Percentiles rank a stretch among this genome's conserved stretches.
Evolutionary conservation across 2,113 vertebrate species (phyloP).

Genomic region (Grammomys dolichurus): DNA sequence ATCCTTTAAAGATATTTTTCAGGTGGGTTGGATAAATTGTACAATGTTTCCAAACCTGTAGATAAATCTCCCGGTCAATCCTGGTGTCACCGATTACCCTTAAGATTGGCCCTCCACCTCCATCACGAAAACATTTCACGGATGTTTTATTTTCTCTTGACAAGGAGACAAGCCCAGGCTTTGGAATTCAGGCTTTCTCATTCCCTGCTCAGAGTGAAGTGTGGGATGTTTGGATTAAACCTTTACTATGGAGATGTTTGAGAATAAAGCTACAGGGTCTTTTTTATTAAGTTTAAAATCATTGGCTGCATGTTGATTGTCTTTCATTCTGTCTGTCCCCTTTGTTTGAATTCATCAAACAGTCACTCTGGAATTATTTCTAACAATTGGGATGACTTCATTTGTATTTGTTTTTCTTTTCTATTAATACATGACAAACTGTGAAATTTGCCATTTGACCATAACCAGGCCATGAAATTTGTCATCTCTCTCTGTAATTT

Average conservation of each 20-base stretch:
- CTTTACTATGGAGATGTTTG: slow-evolving; percentile 76
- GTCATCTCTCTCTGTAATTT: slow-evolving; percentile 79
- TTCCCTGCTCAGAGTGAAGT: slow-evolving; percentile 75
- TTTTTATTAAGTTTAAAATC: slow-evolving; percentile 84
- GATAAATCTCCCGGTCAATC: slow-evolving; percentile 78
- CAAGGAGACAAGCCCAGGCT: slow-evolving; percentile 69
- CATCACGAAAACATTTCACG: slow-evolving; percentile 80
- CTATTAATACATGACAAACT: slow-evolving; percentile 85
- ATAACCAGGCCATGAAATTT: slow-evolving; percentile 81
- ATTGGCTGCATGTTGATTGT: slow-evolving; percentile 65
- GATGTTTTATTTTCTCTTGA: slow-evolving; percentile 82
- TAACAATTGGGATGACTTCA: slow-evolving; percentile 84
- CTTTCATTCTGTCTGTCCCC: slow-evolving; percentile 72
- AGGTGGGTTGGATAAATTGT: slow-evolving; percentile 68
- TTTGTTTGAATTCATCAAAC: slow-evolving; percentile 81
- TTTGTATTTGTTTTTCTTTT: slow-evolving; percentile 86
- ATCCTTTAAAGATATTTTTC: slow-evolving; percentile 83
- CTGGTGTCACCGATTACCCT: slow-evolving; percentile 77
- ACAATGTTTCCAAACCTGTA: slow-evolving; percentile 76
- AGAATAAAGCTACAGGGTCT: slow-evolving; percentile 67
- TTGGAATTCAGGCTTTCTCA: slow-evolving; percentile 78
- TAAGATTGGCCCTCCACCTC: slow-evolving; percentile 71
- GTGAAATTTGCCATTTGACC: slow-evolving; percentile 84
- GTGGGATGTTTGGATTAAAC: slow-evolving; percentile 74
- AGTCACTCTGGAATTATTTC: slow-evolving; percentile 82